Percentiles rank a stretch among this genome's conserved stretches.
phyloP scores from a whole-genome alignment of 2,888 invertebrate genomes.

The Lithophane semibrunnea region DNA sequence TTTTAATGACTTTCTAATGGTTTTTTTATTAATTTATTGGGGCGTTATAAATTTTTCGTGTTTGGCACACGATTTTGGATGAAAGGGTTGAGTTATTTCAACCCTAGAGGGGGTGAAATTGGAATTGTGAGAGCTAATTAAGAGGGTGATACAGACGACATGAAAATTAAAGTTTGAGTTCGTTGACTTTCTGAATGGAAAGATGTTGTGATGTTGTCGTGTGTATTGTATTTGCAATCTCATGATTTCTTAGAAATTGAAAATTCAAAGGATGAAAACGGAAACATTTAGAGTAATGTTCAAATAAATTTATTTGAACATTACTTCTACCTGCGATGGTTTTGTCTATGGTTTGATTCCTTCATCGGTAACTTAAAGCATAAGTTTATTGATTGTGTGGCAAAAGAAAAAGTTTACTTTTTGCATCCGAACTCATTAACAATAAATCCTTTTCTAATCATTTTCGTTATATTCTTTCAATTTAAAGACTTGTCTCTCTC shows the following conservation, averaged over 20 bases:
- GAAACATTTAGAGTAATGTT: background rate
- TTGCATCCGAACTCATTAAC: background rate
- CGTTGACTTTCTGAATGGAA: constrained; percentile 45
- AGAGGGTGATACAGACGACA: constrained; percentile 47
- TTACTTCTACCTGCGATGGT: background rate
- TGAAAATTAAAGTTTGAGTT: constrained; percentile 51
- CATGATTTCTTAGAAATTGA: background rate
- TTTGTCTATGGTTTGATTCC: background rate
- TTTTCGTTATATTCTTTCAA: background rate
- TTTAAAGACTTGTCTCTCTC: background rate
- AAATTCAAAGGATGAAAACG: background rate
- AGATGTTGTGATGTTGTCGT: constrained; percentile 28
- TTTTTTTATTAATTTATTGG: constrained; percentile 69
- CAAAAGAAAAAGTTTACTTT: background rate
- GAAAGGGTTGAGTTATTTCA: constrained; percentile 59
- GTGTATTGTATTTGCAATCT: background rate
- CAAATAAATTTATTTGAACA: too few species aligned
- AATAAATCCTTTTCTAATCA: background rate
- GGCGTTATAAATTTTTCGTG: constrained; percentile 63
- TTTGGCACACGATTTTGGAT: constrained; percentile 56
- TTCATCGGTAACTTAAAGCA: background rate
- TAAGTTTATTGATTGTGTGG: background rate
- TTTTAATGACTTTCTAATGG: constrained; percentile 78
- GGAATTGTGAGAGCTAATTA: constrained; percentile 60
- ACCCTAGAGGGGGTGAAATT: constrained; percentile 50